Evolutionary conservation across 2,797 vertebrate species (phyloP).

Genomic region (Molossus molossus): DNA sequence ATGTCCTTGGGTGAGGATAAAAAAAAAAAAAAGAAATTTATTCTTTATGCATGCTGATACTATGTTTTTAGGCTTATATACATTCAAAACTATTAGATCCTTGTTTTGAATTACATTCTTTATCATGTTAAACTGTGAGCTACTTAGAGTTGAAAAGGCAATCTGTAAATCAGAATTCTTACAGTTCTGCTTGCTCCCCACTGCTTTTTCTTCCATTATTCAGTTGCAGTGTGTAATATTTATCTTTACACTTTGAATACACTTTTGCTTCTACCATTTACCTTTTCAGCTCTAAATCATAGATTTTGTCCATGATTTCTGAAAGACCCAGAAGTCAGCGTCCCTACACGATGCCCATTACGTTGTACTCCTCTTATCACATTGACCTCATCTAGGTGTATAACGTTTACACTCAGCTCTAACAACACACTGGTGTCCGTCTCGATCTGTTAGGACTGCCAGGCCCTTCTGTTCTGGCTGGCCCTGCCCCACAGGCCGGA

Average conservation of each 20-base stretch:
- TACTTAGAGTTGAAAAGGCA: neutral
- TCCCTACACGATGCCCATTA: neutral
- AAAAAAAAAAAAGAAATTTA: too few relatives aligned
- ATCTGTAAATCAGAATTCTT: neutral
- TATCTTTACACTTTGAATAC: conserved; percentile 14
- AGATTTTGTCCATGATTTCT: neutral
- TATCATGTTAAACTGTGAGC: neutral
- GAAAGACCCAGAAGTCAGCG: neutral
- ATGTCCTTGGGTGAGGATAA: too few relatives aligned
- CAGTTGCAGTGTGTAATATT: neutral
- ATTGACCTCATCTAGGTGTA: too few relatives aligned
- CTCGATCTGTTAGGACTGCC: neutral
- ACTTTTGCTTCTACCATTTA: neutral
- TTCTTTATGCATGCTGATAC: neutral
- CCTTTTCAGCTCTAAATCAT: neutral
- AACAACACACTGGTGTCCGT: neutral
- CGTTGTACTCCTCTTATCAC: neutral
- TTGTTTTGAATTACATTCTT: neutral
- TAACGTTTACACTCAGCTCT: neutral
- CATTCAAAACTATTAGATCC: neutral
- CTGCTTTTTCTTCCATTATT: neutral
- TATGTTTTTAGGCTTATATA: neutral
- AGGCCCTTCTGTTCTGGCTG: neutral
- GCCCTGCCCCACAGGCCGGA: neutral
- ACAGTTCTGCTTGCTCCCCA: neutral